Conservation (phyloP, 2,888 invertebrate species). For the Trachelus troglodyta region DNA sequence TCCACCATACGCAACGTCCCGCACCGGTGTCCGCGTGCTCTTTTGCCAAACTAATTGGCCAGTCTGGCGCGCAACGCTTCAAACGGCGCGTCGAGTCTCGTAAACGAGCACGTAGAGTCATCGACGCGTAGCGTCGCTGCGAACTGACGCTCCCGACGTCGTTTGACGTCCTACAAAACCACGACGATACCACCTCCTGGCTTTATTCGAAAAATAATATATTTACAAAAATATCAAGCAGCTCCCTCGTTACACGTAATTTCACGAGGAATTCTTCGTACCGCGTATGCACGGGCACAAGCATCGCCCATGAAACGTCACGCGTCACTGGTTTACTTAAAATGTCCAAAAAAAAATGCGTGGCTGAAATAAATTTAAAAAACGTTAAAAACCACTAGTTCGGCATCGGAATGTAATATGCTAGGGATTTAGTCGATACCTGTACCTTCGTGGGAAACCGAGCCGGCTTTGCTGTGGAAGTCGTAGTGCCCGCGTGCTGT, state of each 20-base stretch:
- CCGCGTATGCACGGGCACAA: neutral
- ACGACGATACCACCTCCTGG: neutral
- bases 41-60: neutral
- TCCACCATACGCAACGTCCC: neutral
- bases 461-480: slow-evolving; percentile 10
- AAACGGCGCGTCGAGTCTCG: slow-evolving; percentile 2
- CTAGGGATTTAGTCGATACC: slow-evolving; percentile 43
- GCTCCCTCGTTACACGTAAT: neutral
- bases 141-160: neutral
- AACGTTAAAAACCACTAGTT: neutral
- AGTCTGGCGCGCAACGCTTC: neutral
- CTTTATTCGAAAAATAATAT: neutral
- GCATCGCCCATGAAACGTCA: neutral
- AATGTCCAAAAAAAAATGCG: neutral
- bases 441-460: slow-evolving; percentile 27
- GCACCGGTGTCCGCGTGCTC: neutral
- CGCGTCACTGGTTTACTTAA: neutral
- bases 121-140: neutral
- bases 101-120: neutral
- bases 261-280: neutral
- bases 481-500: too few species aligned
- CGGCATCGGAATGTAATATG: slow-evolving; percentile 39
- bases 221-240: neutral
- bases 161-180: neutral
- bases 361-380: neutral